Evolutionary conservation across 92 coral and sea anemone species (phyloP).

Genomic region (Porites evermanni): DNA sequence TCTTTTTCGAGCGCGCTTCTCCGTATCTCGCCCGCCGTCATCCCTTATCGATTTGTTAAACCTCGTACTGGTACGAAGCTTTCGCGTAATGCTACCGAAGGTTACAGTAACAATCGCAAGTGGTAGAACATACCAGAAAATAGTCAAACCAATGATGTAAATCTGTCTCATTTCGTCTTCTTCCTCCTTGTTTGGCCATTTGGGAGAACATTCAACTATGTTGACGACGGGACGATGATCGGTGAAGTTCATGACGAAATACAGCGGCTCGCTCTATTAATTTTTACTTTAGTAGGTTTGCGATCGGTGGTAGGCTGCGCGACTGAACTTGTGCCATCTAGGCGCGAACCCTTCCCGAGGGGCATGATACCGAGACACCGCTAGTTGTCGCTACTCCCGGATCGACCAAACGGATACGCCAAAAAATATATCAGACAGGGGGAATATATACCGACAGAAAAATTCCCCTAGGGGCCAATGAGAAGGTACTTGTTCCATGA

Average conservation of each 20-base stretch:
- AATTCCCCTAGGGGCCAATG: slow-evolving; percentile 80
- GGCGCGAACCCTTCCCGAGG: too few species aligned
- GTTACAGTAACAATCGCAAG: slow-evolving; percentile 58
- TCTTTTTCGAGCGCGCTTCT: slow-evolving; percentile 9
- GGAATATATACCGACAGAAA: slow-evolving; percentile 63
- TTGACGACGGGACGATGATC: slow-evolving; percentile 30
- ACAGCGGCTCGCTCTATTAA: too few species aligned
- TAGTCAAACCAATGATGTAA: slow-evolving; percentile 52
- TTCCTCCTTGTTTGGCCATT: slow-evolving; percentile 63
- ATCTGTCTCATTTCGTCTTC: slow-evolving; percentile 53
- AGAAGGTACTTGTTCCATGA: slow-evolving; percentile 64
- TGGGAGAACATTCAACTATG: slow-evolving; percentile 52
- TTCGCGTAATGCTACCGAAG: slow-evolving; percentile 50
- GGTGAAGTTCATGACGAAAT: slow-evolving; percentile 56
- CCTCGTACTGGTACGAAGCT: slow-evolving; percentile 49
- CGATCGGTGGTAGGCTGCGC: too few species aligned
- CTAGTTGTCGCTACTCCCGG: too few species aligned
- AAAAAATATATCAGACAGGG: slow-evolving; percentile 63
- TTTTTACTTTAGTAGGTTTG: too few species aligned
- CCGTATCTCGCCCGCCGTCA: not conserved
- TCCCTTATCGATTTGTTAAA: slow-evolving; percentile 59
- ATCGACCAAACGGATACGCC: slow-evolving; percentile 87
- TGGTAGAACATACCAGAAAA: slow-evolving; percentile 77
- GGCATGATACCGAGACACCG: too few species aligned
- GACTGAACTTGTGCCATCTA: too few species aligned